These are phyloP conservation scores for Ypsolopha sequella DNA, from an alignment of 2,888 invertebrate species.

Conservation along the genomic window DNA sequence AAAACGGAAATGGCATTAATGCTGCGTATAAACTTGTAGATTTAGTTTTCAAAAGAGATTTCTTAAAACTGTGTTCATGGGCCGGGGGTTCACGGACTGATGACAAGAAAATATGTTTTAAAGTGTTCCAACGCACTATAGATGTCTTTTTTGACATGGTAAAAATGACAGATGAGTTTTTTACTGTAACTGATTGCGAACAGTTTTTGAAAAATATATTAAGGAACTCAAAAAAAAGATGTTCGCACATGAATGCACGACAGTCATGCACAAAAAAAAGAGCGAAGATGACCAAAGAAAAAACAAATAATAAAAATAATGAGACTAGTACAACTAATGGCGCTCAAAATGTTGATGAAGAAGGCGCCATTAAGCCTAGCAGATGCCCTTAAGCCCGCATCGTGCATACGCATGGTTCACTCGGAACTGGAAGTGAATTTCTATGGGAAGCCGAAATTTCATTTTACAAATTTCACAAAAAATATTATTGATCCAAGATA, in stretches of 20 bases:
- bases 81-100: slow-evolving; percentile 5
- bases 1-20: background rate
- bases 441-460: too few relatives aligned
- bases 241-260: background rate
- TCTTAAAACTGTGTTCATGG: slow-evolving; percentile 6
- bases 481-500: too few relatives aligned
- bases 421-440: too few relatives aligned
- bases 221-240: background rate
- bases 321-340: too few relatives aligned
- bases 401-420: too few relatives aligned
- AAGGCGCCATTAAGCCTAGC: too few relatives aligned
- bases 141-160: slow-evolving; percentile 7
- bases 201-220: slow-evolving; percentile 6
- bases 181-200: slow-evolving; percentile 4
- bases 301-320: too few relatives aligned
- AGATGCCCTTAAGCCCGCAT: too few relatives aligned
- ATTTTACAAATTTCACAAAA: too few relatives aligned
- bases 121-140: slow-evolving; percentile 6
- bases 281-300: too few relatives aligned
- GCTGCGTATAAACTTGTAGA: slow-evolving; percentile 4
- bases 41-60: slow-evolving; percentile 2
- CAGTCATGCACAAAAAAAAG: background rate
- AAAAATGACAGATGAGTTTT: slow-evolving; percentile 5
- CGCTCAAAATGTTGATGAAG: too few relatives aligned
- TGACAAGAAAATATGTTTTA: slow-evolving; percentile 7